A percentile compares a stretch with the other conserved stretches of the same genome.
These are phyloP conservation scores for Glareola pratincola DNA, from an alignment of 2,113 vertebrate genomes.

Conservation along the genomic window DNA sequence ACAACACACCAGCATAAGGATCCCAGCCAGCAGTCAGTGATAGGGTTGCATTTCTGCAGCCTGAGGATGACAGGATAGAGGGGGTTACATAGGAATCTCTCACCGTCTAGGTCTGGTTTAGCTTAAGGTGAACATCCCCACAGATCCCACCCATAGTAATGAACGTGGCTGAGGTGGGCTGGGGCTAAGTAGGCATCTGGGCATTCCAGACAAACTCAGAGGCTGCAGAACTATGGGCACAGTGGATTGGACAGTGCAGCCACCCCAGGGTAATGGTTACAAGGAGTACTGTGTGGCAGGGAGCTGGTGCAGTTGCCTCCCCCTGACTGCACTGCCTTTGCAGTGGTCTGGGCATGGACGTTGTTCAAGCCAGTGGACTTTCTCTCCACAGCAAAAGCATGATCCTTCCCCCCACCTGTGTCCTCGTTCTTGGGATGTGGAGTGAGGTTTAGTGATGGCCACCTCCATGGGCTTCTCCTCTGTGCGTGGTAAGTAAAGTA, in stretches of 20 bases:
- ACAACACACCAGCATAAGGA: neutral
- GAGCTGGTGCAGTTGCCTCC: neutral
- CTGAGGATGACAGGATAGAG: neutral
- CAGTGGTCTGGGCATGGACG: neutral
- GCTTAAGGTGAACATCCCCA: neutral
- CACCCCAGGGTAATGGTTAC: rapidly evolving
- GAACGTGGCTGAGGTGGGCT: neutral
- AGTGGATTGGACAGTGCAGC: neutral
- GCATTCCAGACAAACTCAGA: neutral
- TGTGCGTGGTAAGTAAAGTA: neutral
- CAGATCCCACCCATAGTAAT: neutral
- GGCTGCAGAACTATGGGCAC: neutral
- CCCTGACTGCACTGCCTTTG: neutral
- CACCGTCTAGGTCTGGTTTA: neutral
- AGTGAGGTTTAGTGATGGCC: neutral
- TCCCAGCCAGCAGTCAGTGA: neutral
- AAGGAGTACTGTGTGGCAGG: neutral
- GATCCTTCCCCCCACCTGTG: rapidly evolving
- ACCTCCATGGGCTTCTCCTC: neutral
- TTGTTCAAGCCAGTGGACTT: neutral
- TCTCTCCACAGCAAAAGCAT: neutral
- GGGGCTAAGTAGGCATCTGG: rapidly evolving
- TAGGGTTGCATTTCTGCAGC: neutral
- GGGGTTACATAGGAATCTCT: rapidly evolving
- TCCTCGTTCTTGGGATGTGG: neutral